Conservation (phyloP, 37 sponge, comb jelly and placozoan species). For the Lycopodina hypogea region DNA sequence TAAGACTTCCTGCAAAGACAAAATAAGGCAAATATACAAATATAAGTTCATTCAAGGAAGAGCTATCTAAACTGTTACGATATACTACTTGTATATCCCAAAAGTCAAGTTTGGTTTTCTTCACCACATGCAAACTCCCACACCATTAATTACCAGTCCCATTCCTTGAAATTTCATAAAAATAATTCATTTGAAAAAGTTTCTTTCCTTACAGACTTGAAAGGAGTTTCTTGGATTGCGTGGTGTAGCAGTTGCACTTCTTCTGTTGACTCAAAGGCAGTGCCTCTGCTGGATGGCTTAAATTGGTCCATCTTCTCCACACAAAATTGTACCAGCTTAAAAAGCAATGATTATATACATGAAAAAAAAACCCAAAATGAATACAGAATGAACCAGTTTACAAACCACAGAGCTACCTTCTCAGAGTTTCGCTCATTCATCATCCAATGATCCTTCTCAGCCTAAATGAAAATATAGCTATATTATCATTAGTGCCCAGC, state of each 20-base stretch:
- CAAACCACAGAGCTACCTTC: background rate
- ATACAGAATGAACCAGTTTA: background rate
- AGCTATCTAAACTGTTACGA: background rate
- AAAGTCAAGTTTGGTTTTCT: background rate
- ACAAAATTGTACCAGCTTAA: constrained; percentile 18
- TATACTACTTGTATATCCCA: no score
- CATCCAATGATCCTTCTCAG: constrained; percentile 17
- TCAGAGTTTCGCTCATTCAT: constrained; percentile 25
- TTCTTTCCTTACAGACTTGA: constrained; percentile 32
- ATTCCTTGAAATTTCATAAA: no score
- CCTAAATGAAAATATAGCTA: background rate
- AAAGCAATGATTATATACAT: no score
- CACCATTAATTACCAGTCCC: no score
- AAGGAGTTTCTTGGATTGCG: constrained; percentile 29
- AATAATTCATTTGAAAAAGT: no score
- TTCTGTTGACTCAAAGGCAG: constrained; percentile 56
- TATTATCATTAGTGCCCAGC: background rate
- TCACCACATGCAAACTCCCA: no score
- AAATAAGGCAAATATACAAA: background rate
- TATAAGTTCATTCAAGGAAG: background rate
- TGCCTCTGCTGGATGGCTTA: constrained; percentile 14
- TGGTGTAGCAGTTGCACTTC: constrained; percentile 34
- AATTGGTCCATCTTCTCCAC: constrained; percentile 9
- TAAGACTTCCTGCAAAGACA: constrained; percentile 16
- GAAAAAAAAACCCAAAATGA: no score